Evolutionary conservation across 1,140 invertebrate species (phyloP).

Genomic region (Gryon sp.): DNA sequence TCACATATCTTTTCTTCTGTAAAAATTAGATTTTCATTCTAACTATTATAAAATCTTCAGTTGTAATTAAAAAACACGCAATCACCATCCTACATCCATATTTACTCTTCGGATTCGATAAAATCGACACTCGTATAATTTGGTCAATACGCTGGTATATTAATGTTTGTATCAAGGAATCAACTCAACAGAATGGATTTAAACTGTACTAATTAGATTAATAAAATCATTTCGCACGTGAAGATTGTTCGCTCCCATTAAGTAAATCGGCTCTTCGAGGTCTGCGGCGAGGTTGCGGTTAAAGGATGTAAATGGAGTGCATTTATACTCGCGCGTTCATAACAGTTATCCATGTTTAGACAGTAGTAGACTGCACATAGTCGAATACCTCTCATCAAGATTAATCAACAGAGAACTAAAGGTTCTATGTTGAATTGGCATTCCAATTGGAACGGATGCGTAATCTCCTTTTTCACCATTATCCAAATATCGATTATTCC

Average conservation of each 20-base stretch:
- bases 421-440: conserved; percentile 41
- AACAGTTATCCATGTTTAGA: conserved; percentile 57
- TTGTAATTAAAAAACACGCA: too few relatives aligned
- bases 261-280: conserved; percentile 48
- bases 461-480: conserved; percentile 31
- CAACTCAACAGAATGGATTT: conserved; percentile 8
- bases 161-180: conserved; percentile 15
- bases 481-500: conserved; percentile 32
- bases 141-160: too few relatives aligned
- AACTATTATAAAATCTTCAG: too few relatives aligned
- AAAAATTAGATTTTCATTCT: too few relatives aligned
- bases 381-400: conserved; percentile 55
- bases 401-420: conserved; percentile 58
- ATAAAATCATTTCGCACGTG: conserved; percentile 49
- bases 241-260: conserved; percentile 52
- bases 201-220: conserved; percentile 40
- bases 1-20: too few relatives aligned
- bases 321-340: conserved; percentile 52
- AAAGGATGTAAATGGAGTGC: conserved; percentile 59
- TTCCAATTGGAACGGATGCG: conserved; percentile 38
- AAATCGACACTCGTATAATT: too few relatives aligned
- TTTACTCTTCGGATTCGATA: too few relatives aligned
- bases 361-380: conserved; percentile 47
- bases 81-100: too few relatives aligned
- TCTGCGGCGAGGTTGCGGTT: conserved; percentile 44